Base-by-base conservation (phyloP, 1,140 invertebrate genomes). In the Drosophila eugracilis region DNA sequence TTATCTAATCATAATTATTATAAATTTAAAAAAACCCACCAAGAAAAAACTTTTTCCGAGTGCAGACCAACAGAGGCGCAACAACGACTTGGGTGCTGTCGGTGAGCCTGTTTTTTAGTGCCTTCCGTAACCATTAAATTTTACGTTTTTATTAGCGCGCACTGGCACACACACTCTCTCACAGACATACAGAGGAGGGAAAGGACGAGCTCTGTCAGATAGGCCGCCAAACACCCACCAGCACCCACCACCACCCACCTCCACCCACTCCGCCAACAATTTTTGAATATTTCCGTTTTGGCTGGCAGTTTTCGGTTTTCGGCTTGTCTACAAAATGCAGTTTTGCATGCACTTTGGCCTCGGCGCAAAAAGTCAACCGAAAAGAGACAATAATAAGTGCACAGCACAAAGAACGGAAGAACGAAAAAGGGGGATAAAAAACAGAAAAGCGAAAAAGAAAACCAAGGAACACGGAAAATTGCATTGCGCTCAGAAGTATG, bases 71-170 rank as follows among this genome's bases (percentile, higher is more conserved):
- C 60, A 37, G 41, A 12, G 22, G 60, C 60, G 41, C 60, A 65
- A 62, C 65, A 60, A 58, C 73, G 57, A 84, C 62, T 86, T 77
- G 62, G 59, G 63, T 65, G 60, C 83, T 79, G 83, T 80, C 71
- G 77, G 81, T 86, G 77, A 86, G 81, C 84, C 83, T 88, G 83
- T 88, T 88, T 88, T 88, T 88, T 88, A 88, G 83, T 88, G 83
- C 78, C 83, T 88, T 88, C 83, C 83, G 83, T 88, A 88, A 88
- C 83, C 83, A 89, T 88, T 88, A 88, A 88, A 88, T 88, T 88
- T 88, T 88, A 88, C 83, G 83, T 88, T 88, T 88, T 88, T 88
- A 88, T 88, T 88, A 88, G 83, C 83, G 78, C 81, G 73, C 71
- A 21, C 52, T 49, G 81, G 57, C 60, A 45, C 50, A 49, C 60